Percentiles rank a stretch among this genome's conserved stretches.
Conservation (phyloP, 1,140 invertebrate species). For the Macrocentrus cingulum region DNA sequence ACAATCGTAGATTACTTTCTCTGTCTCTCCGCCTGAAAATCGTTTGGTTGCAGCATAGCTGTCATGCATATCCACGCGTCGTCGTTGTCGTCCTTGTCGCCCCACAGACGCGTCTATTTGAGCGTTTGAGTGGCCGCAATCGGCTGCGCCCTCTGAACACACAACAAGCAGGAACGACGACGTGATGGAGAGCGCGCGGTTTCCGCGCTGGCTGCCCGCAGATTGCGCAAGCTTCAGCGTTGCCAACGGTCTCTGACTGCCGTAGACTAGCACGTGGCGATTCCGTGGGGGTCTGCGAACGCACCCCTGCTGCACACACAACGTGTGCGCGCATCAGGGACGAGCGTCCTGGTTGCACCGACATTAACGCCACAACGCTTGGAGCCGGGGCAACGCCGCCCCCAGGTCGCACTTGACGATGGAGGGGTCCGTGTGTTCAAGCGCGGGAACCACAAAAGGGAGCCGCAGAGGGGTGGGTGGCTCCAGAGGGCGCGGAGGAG, state of each 20-base stretch:
- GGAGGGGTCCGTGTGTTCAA: neutral
- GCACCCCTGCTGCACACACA: slow-evolving; percentile 13
- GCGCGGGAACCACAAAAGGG: slow-evolving; percentile 22
- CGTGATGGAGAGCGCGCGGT: neutral
- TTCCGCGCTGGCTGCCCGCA: neutral
- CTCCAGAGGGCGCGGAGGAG: slow-evolving; percentile 27
- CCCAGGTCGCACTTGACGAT: too few species aligned
- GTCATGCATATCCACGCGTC: too few species aligned
- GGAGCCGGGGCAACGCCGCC: slow-evolving; percentile 10
- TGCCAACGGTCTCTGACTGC: neutral
- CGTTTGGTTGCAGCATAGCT: too few species aligned
- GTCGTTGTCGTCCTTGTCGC: too few species aligned
- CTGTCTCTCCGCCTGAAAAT: too few species aligned
- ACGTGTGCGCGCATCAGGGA: neutral
- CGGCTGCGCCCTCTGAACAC: neutral
- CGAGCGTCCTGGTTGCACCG: slow-evolving; percentile 13
- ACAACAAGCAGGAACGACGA: neutral
- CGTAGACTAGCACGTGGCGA: slow-evolving; percentile 8
- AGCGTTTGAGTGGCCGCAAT: neutral
- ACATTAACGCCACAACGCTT: slow-evolving; percentile 3
- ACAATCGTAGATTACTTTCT: too few species aligned
- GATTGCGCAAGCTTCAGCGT: neutral
- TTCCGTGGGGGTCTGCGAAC: slow-evolving; percentile 3
- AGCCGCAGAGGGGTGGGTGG: slow-evolving; percentile 8
- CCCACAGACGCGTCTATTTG: too few species aligned